These are phyloP conservation scores for Papilio xuthus DNA, from an alignment of 1,140 invertebrate genomes.

Conservation along the genomic window DNA sequence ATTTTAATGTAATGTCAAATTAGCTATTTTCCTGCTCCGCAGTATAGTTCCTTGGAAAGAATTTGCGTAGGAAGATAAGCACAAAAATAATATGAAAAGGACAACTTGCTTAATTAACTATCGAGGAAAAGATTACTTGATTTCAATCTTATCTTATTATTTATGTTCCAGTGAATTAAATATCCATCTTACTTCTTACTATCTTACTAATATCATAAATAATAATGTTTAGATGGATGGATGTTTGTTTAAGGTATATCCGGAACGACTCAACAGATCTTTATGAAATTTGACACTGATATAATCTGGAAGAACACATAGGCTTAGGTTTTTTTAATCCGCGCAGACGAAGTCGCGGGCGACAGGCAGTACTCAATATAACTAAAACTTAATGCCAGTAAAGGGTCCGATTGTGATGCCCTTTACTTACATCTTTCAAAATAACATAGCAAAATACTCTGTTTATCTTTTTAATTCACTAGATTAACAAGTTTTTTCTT, in stretches of 20 bases:
- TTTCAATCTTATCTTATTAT: not conserved
- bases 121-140: not conserved
- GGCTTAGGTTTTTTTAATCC: too few relatives aligned
- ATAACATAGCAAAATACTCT: not conserved
- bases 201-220: too few relatives aligned
- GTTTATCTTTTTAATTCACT: not conserved
- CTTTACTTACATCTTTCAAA: not conserved
- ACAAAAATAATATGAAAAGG: not conserved
- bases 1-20: conserved; percentile 15
- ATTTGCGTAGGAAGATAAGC: not conserved
- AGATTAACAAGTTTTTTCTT: not conserved
- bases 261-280: too few relatives aligned
- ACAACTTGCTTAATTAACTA: not conserved
- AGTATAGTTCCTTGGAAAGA: not conserved
- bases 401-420: too few relatives aligned
- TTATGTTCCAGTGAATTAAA: not conserved
- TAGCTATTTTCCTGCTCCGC: not conserved
- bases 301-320: too few relatives aligned
- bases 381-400: too few relatives aligned
- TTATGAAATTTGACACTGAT: too few relatives aligned
- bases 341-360: too few relatives aligned
- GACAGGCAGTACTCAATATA: too few relatives aligned
- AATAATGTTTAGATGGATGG: too few relatives aligned
- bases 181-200: too few relatives aligned
- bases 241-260: too few relatives aligned